Evolutionary conservation across 1,140 invertebrate genomes (phyloP), one percentile per base, ranked within the genome.

Genomic region (Cydia pomonella): DNA sequence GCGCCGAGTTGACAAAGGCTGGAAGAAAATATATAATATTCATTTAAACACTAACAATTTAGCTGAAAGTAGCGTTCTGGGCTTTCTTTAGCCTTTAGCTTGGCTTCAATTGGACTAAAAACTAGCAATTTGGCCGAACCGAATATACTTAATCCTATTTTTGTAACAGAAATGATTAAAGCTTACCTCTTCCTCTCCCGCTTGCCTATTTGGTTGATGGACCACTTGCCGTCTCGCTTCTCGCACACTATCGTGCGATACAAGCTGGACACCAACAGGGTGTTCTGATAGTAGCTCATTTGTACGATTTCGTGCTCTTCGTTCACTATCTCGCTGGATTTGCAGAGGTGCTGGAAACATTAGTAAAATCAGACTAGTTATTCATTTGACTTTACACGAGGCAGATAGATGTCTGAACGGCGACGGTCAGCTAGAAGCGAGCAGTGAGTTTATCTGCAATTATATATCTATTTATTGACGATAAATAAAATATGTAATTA

Each of bases 281-380:
- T 92, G 84, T 95, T 95, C 85, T 97, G 95, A 81, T 95, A 94
- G 86, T 97, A 97, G 85, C 96, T 96, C 74, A 98, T 93, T 88
- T 98, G 97, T 0, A 98, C 96, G 75, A 98, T 96, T 85, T 96
- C 94, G 87, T 97, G 96, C 63, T 95, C 94, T 89, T 98, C 97
- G 87, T 97, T 96, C 63, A 98, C 91, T 69, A 98, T 95, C 90
- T 97, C 95, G 73, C 95, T 92, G 1, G 97, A 98, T 89, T 97
- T 97, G 84, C 96, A 97, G 27, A 97, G 93, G 87, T 97, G 97
- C 97, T 98, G 91, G 63, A 69, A 69, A 27, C 1, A 63, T 25
- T 23, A 12, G 12, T 33, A 66, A 64, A 25, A 50, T 41, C 13
- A n/a, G 38, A 10, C 7, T 10, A 41, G 38, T 33, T 7, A 33